Conservation (phyloP, 2,797 vertebrate genomes). For the Lepus townsendii region DNA sequence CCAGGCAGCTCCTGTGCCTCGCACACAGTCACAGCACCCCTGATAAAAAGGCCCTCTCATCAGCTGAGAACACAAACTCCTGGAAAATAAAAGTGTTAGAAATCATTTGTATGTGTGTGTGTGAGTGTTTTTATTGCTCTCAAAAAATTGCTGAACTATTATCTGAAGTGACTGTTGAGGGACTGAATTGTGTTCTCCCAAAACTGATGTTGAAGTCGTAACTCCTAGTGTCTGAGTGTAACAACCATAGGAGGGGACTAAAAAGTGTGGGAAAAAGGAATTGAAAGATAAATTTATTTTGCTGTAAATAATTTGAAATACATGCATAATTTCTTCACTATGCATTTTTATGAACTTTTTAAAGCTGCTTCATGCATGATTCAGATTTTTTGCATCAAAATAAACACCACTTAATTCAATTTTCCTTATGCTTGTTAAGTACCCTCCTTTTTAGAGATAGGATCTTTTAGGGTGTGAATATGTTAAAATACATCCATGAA, state of each 20-base stretch:
- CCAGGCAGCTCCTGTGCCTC: background rate
- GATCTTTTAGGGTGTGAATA: background rate
- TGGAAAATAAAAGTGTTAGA: background rate
- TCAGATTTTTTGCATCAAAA: too few relatives aligned
- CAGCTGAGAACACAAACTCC: background rate
- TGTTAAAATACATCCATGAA: background rate
- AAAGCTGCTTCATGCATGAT: too few relatives aligned
- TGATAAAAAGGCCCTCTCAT: background rate
- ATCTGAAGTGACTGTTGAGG: background rate
- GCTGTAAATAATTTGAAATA: too few relatives aligned
- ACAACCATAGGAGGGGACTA: too few relatives aligned
- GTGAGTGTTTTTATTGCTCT: background rate
- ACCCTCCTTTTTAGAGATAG: background rate
- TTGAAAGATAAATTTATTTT: too few relatives aligned
- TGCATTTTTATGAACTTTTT: too few relatives aligned
- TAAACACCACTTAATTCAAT: too few relatives aligned
- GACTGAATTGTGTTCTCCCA: background rate
- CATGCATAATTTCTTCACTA: too few relatives aligned
- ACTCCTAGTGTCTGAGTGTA: background rate
- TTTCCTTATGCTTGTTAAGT: too few relatives aligned
- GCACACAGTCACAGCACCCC: background rate
- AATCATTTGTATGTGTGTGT: background rate
- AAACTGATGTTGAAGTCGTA: background rate
- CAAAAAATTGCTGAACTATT: background rate
- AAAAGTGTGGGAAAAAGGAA: too few relatives aligned